Evolutionary conservation across 2,797 vertebrate genomes (phyloP).

Genomic region (Cryptoblepharus egeriae): DNA sequence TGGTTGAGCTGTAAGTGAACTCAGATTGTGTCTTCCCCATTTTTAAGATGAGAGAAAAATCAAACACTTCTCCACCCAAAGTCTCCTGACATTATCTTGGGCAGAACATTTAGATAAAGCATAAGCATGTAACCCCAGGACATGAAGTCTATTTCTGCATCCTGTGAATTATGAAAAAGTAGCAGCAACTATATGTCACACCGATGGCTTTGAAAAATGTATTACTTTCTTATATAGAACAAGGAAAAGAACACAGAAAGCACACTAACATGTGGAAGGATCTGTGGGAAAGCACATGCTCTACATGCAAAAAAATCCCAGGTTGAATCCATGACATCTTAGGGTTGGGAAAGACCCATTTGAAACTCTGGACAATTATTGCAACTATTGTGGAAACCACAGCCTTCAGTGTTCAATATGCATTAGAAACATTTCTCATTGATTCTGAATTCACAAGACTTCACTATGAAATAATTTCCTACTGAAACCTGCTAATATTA

Average conservation of each 20-base stretch:
- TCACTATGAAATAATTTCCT: background rate
- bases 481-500: background rate
- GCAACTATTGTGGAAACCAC: no score
- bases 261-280: background rate
- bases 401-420: background rate
- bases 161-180: background rate
- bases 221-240: background rate
- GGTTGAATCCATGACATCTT: no score
- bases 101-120: background rate
- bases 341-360: no score
- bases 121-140: background rate
- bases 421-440: slow-evolving; percentile 2
- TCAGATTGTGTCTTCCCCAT: background rate
- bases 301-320: no score
- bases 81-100: no score
- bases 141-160: background rate
- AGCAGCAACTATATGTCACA: background rate
- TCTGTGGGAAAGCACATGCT: no score
- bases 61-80: background rate
- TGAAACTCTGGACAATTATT: no score
- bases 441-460: background rate
- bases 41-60: background rate
- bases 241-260: background rate
- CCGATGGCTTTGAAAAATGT: background rate
- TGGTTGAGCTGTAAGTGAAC: background rate